These are phyloP conservation scores for Sparus aurata DNA, from an alignment of 2,797 vertebrate species.

Conservation along the genomic window DNA sequence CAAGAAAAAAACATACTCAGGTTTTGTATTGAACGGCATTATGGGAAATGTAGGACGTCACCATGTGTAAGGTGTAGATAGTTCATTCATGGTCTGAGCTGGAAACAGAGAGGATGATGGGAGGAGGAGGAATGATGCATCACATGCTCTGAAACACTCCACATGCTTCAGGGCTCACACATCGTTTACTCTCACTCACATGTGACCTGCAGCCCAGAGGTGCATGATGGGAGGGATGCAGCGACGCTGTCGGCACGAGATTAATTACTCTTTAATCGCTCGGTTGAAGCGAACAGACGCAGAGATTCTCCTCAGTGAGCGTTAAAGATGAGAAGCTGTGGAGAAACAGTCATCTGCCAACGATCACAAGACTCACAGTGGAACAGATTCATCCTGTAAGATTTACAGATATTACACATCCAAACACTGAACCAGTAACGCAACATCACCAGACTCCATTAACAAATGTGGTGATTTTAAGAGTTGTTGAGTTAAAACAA, in stretches of 20 bases:
- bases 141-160: slow-evolving; percentile 3
- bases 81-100: background rate
- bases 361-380: slow-evolving; percentile 6
- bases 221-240: background rate
- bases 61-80: background rate
- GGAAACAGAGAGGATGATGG: background rate
- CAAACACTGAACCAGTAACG: too few species aligned
- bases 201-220: slow-evolving; percentile 30
- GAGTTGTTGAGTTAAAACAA: too few species aligned
- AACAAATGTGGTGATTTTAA: too few species aligned
- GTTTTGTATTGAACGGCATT: background rate
- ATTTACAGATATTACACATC: background rate
- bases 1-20: too few species aligned
- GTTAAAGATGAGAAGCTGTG: background rate
- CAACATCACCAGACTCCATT: too few species aligned
- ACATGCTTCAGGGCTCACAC: slow-evolving; percentile 7
- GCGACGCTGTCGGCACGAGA: background rate
- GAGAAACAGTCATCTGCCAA: background rate
- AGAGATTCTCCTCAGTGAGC: background rate
- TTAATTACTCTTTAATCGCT: background rate
- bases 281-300: background rate
- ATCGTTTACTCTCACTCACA: background rate
- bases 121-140: background rate
- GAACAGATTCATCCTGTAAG: too few species aligned
- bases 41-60: slow-evolving; percentile 13